Evolutionary conservation across 2,797 vertebrate genomes (phyloP), one percentile per base, ranked within the genome.

Genomic region (Lindbergichthys nudifrons): DNA sequence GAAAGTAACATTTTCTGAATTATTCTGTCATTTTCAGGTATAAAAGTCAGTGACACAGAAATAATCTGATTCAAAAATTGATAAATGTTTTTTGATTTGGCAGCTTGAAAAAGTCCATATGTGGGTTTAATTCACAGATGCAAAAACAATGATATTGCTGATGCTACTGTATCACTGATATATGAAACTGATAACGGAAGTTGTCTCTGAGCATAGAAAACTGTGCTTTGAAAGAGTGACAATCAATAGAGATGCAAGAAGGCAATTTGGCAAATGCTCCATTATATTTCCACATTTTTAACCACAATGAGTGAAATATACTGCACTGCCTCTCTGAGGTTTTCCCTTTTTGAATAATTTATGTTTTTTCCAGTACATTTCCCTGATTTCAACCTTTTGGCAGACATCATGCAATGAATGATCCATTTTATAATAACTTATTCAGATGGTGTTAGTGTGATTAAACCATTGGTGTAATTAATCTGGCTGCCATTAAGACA

Each of bases 361-460:
- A 15, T 43, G 56, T 51, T 4, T 51, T 54, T 73, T 47, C 21
- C 41, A 62, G 53, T 47, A 26, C 36, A 57, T 36, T 58, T 48
- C 3, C 47, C 30, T 1, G 2, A 54, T 52, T 5, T 16, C 58
- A 39, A 39, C 52, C 32, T 39, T 19, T 53, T 13, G 54, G 6
- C 48, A 56, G 52, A 32, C 15, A 30, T 47, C 0, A 18, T 5
- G 9, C 43, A 65, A 23, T 11, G 11, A 66, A 53, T 51, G 41
- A 70, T 23, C 32, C 32, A 15, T 10, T 58, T 47, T 1, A 60
- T 73, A 23, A 11, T 59, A 53, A 48, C 7, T 0, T 45, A 45
- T 75, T 70, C 16, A 60, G 60, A 62, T 62, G 10, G 45, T 48
- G 58, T 76, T 59, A 68, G 18, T 51, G 60, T 21, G 46, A 41